Evolutionary conservation across 2,888 invertebrate genomes (phyloP).

Genomic region (Lamellibrachia satsuma): DNA sequence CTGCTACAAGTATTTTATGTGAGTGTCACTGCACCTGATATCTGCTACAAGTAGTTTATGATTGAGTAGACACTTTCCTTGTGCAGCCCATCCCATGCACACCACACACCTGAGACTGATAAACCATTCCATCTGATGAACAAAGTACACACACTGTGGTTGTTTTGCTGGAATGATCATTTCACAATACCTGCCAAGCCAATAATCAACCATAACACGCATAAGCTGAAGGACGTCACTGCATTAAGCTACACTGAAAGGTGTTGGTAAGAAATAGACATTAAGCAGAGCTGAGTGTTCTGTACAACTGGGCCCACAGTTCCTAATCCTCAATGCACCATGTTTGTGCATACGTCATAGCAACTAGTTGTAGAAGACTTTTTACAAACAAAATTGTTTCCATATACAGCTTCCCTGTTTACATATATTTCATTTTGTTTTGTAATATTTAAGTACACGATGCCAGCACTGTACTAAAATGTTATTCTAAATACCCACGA

Average conservation of each 20-base stretch:
- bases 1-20: no score
- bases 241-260: neutral
- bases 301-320: neutral
- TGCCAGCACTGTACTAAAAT: neutral
- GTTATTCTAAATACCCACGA: neutral
- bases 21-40: no score
- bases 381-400: neutral
- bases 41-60: no score
- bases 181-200: neutral
- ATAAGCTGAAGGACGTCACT: neutral
- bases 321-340: neutral
- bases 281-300: neutral
- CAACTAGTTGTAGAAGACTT: neutral
- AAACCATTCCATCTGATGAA: neutral
- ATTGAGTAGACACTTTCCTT: no score
- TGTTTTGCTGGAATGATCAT: constrained; percentile 10
- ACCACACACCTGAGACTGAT: neutral
- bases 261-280: neutral
- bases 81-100: no score
- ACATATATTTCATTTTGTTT: neutral
- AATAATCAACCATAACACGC: neutral
- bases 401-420: neutral
- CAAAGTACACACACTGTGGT: neutral
- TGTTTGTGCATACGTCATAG: neutral
- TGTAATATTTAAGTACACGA: neutral